Evolutionary conservation across 2,797 vertebrate species (phyloP).

Genomic region (Toxotes lorentzi): DNA sequence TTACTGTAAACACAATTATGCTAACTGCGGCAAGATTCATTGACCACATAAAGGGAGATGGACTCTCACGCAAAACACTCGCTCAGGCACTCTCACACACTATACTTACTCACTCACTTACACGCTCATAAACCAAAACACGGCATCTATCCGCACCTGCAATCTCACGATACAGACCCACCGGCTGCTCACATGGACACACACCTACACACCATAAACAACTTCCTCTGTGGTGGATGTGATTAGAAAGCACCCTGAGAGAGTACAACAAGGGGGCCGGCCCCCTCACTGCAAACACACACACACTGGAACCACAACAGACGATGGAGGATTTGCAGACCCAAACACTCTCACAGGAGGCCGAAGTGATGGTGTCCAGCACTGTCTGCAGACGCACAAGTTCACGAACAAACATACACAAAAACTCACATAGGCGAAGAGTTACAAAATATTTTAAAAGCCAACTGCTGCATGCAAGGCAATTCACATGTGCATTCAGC

Average conservation of each 20-base stretch:
- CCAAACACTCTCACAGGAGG: conserved; percentile 64
- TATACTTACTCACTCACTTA: conserved; percentile 67
- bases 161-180: conserved; percentile 56
- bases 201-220: conserved; percentile 75
- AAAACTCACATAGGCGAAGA: conserved; percentile 8
- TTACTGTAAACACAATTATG: conserved; percentile 85
- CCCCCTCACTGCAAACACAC: conserved; percentile 46
- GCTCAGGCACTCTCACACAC: conserved; percentile 68
- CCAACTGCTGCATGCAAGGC: conserved; percentile 43
- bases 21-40: conserved; percentile 76
- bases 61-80: conserved; percentile 76
- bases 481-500: conserved; percentile 46
- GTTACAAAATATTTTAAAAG: conserved; percentile 35
- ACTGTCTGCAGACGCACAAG: conserved; percentile 28
- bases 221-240: conserved; percentile 70
- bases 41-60: conserved; percentile 77
- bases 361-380: conserved; percentile 37
- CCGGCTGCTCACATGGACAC: conserved; percentile 58
- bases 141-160: conserved; percentile 69
- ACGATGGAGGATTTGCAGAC: conserved; percentile 35
- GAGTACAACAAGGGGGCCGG: conserved; percentile 37
- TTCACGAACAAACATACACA: conserved; percentile 10
- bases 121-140: conserved; percentile 70
- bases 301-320: conserved; percentile 57
- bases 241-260: conserved; percentile 67